Percentiles rank a stretch among this genome's conserved stretches.
Conservation (phyloP, 2,113 vertebrate species). For the Oncorhynchus nerka region DNA sequence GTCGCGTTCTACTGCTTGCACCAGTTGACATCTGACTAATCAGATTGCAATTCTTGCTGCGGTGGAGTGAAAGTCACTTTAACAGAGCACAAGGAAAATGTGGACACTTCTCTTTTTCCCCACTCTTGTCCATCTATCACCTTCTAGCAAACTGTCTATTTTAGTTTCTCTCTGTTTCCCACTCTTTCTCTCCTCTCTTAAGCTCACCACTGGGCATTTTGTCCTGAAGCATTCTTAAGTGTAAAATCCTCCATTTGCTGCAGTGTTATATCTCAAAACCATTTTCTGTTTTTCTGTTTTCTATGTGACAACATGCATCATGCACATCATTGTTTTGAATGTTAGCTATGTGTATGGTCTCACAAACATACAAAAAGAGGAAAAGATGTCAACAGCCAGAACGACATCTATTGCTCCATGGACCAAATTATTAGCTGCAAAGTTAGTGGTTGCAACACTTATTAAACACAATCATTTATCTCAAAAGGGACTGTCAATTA, state of each 20-base stretch:
- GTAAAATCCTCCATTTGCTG: neutral
- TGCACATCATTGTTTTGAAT: neutral
- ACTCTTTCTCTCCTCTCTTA: conserved; percentile 28
- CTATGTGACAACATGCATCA: neutral
- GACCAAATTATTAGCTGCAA: conserved; percentile 61
- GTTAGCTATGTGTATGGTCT: neutral
- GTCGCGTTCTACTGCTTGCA: conserved; percentile 63
- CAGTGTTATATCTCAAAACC: neutral
- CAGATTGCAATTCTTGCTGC: conserved; percentile 70
- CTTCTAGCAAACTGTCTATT: conserved; percentile 66
- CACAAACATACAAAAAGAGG: conserved; percentile 6
- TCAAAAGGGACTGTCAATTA: conserved; percentile 78
- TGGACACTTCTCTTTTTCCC: conserved; percentile 1
- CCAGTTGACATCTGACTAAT: conserved; percentile 77
- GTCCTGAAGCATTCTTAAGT: neutral
- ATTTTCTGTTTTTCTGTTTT: neutral
- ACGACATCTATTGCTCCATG: neutral
- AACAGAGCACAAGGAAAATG: conserved; percentile 10
- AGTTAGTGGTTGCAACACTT: conserved; percentile 77
- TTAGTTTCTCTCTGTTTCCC: conserved; percentile 45
- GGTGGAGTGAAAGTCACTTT: conserved; percentile 53
- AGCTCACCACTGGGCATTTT: conserved; percentile 5
- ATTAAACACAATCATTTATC: conserved; percentile 87
- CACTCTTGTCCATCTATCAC: conserved; percentile 63
- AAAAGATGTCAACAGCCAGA: neutral